phyloP scores from a whole-genome alignment of 2,797 vertebrate species.

The Epinephelus malabaricus region DNA sequence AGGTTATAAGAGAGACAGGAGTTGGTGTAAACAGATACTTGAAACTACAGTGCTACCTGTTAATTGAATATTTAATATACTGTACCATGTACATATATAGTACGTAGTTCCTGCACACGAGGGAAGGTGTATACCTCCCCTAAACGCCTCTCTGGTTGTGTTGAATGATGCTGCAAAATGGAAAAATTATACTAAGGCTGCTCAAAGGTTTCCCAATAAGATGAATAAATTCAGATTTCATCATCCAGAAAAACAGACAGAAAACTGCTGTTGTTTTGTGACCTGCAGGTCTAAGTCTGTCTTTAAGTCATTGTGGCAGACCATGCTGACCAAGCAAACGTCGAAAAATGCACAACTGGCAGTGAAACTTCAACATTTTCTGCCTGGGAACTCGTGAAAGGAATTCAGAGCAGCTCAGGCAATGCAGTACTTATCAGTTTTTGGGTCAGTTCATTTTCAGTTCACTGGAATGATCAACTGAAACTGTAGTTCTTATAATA shows the following conservation, averaged over 20 bases:
- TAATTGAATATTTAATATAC: neutral
- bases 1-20: conserved; percentile 7
- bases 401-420: conserved; percentile 58
- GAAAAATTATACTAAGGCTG: conserved; percentile 4
- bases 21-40: conserved; percentile 24
- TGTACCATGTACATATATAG: neutral
- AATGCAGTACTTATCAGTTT: conserved; percentile 21
- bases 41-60: neutral
- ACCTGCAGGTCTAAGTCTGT: conserved; percentile 58
- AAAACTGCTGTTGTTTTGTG: conserved; percentile 49
- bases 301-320: conserved; percentile 70
- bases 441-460: conserved; percentile 49
- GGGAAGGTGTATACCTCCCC: neutral
- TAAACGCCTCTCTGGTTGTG: neutral
- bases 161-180: neutral
- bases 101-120: neutral
- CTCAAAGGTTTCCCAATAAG: conserved; percentile 25
- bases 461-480: conserved; percentile 45
- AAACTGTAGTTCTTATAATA: conserved; percentile 36
- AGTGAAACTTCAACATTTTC: conserved; percentile 41
- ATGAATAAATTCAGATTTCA: conserved; percentile 35
- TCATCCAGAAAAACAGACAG: conserved; percentile 41
- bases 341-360: conserved; percentile 74
- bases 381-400: conserved; percentile 44
- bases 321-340: conserved; percentile 60